These are phyloP conservation scores for Leucoraja ocellata DNA, from an alignment of 2,797 vertebrate species.

Conservation along the genomic window DNA sequence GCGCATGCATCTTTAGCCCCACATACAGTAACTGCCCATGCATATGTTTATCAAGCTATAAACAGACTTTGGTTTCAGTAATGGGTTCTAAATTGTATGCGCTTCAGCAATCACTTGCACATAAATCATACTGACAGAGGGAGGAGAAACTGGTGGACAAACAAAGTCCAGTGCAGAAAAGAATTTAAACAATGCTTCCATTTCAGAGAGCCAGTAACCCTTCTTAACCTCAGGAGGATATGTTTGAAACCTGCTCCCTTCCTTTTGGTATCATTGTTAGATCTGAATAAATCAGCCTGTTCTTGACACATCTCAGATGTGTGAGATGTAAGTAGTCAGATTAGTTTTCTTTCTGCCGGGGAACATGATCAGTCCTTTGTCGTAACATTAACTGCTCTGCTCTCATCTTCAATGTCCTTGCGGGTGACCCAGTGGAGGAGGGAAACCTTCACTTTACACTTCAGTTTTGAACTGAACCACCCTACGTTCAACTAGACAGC, in stretches of 20 bases:
- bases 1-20: no score
- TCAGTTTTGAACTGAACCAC: not conserved
- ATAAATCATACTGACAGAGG: conserved; percentile 34
- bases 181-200: conserved; percentile 28
- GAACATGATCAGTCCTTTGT: not conserved
- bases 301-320: not conserved
- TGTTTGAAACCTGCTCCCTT: conserved; percentile 24
- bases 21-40: not conserved
- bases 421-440: not conserved
- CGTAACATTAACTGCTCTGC: not conserved
- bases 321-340: not conserved
- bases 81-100: conserved; percentile 34
- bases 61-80: conserved; percentile 16
- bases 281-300: conserved; percentile 15
- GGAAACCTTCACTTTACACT: not conserved
- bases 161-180: not conserved
- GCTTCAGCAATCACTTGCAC: conserved; percentile 7
- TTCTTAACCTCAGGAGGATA: conserved; percentile 24
- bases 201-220: conserved; percentile 28
- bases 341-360: not conserved
- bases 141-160: conserved; percentile 10
- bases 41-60: conserved; percentile 33
- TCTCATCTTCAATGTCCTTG: not conserved
- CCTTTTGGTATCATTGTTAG: conserved; percentile 7
- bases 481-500: no score